phyloP scores from a whole-genome alignment of 2,797 vertebrate genomes.

The Darevskia nairensis region DNA sequence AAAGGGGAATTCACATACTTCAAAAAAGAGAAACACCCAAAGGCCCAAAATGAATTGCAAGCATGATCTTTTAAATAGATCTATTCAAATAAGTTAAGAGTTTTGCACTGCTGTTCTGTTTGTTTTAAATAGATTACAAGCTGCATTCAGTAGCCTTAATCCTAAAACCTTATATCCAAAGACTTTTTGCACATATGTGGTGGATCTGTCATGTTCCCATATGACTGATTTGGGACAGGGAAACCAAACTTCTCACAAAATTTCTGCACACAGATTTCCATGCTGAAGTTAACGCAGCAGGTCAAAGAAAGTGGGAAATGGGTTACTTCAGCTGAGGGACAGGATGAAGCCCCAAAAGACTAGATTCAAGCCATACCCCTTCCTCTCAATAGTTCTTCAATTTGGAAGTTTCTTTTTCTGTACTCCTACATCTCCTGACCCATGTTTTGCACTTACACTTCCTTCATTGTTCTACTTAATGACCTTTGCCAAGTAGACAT shows the following conservation, averaged over 20 bases:
- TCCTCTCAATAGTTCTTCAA: background rate
- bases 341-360: too few relatives aligned
- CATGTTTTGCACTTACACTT: background rate
- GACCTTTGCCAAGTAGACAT: background rate
- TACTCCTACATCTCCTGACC: background rate
- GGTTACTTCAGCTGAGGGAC: background rate
- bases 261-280: background rate
- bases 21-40: background rate
- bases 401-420: background rate
- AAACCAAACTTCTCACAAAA: background rate
- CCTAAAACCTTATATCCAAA: background rate
- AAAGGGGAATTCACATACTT: constrained; percentile 56
- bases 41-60: background rate
- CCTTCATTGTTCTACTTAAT: background rate
- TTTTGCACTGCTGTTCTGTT: background rate
- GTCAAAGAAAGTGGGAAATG: background rate
- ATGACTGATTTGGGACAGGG: background rate
- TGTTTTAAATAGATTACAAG: background rate
- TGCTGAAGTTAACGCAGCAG: too few relatives aligned
- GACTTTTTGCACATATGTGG: too few relatives aligned
- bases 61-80: constrained; percentile 35
- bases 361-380: background rate
- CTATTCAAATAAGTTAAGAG: background rate
- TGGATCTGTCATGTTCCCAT: too few relatives aligned
- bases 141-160: background rate